Percentiles rank a stretch among this genome's conserved stretches.
Evolutionary conservation across 53 echinoderm and acorn worm genomes (phyloP).

Genomic region (Arbacia lixula): DNA sequence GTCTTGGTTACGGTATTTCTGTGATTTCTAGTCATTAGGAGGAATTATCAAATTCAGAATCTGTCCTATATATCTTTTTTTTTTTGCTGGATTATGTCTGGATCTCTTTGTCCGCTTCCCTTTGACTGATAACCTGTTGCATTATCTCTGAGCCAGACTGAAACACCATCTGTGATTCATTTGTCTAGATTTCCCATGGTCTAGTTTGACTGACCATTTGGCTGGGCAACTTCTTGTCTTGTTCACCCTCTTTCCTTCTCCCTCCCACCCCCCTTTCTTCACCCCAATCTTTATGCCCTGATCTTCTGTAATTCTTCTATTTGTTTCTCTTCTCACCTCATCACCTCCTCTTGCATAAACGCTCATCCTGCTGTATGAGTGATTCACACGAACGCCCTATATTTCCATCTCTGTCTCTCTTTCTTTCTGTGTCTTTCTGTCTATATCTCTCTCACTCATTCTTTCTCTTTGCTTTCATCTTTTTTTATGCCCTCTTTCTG

Average conservation of each 20-base stretch:
- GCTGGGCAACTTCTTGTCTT: neutral
- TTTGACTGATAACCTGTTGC: too few relatives aligned
- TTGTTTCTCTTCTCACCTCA: neutral
- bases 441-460: neutral
- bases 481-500: neutral
- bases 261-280: neutral
- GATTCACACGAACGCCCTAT: neutral
- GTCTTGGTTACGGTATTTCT: too few relatives aligned
- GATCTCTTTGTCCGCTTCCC: too few relatives aligned
- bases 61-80: too few relatives aligned
- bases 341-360: too few relatives aligned
- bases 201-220: too few relatives aligned
- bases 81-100: too few relatives aligned
- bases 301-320: neutral
- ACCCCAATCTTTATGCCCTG: neutral
- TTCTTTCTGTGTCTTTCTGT: neutral
- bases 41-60: too few relatives aligned
- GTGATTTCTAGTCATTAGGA: too few relatives aligned
- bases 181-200: constrained; percentile 8
- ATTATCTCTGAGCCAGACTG: too few relatives aligned
- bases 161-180: too few relatives aligned
- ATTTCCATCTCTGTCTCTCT: neutral
- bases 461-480: neutral
- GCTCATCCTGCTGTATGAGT: too few relatives aligned
- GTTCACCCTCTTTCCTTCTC: neutral